Evolutionary conservation across 2,888 invertebrate species (phyloP), one percentile per base, ranked within the genome.

Genomic region (Latrodectus hesperus): DNA sequence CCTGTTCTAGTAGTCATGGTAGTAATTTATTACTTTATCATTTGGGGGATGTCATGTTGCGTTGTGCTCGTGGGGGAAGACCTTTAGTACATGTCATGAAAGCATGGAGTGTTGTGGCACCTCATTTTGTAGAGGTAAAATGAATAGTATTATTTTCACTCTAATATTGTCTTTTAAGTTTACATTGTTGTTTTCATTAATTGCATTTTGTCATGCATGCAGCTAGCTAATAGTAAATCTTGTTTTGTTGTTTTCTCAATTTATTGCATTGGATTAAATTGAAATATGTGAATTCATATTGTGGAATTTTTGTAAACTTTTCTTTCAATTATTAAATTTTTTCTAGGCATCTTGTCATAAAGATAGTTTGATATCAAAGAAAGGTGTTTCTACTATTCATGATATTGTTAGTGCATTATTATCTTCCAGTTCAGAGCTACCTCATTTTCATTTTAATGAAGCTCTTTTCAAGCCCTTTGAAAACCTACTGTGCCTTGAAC

Each of bases 361-460:
- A 90, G 98, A 98, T 91, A 94, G 96, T 51, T 94, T 95, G 83
- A 96, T 98, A 84, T 97, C 97, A 0, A 98, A 97, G 92, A 95
- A 97, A 91, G 97, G 98, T 0, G 96, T 98, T 53, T 92, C 92
- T 10, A 97, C 97, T 91, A 96, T 99, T 89, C 98, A 98, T 91
- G 98, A 98, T 91, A 95, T 97, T 26, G 96, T 98, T 75, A 97
- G 96, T 1, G 96, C 96, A 0, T 93, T 98, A 22, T 93, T 99
- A 75, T 96, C 96, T 91, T 96, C 96, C 91, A 96, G 96, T 92
- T 94, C 95, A 0, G 98, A 98, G 92, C 92, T 97, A 89, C 96
- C 97, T 0, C 96, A 98, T 92, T 98, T 98, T 92, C 98, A 98
- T 92, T 97, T 98, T 92, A 98, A 98, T 92, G 98, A 98, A 92